Base-by-base conservation (phyloP, 2,888 invertebrate genomes). In the Notodonta ziczac region DNA sequence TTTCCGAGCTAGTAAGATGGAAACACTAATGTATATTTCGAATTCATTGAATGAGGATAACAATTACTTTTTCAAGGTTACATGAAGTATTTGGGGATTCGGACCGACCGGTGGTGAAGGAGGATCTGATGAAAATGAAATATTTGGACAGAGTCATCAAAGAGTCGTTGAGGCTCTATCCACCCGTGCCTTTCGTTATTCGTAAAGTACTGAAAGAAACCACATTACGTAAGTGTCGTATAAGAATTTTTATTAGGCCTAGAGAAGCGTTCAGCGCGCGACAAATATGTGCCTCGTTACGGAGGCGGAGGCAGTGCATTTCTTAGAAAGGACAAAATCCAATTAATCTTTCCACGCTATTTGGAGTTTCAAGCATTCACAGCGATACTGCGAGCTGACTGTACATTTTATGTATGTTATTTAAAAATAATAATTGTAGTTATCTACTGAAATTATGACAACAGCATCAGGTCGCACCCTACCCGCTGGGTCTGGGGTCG, bases 161-260 rank as follows among this genome's bases (percentile, higher is more conserved):
- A 60, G 93, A 93, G 64, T 84, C 90, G 0, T 63, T 93, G 2
- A 78, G 93, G 53, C 74, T 93, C 7, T 93, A 86, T 57, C 91
- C 93, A 5, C 91, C 93, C 0, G 93, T 88, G 9, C 93, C 93
- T 24, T 87, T 93, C 62, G 80, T 93, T 51, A 89, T 90, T 53
- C 84, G 93, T 60, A 92, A 91, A 77, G 85, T 92, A 32, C 69
- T 82, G 53, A 80, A 85, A 61, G 88, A 90, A 48, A 78, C 74
- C 13, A 78, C 63, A 57, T 67, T 90, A 61, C 87, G 90, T 91
- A 79, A 88, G 90, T 42, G 4, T 42, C 10, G 8, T 7, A 16
- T 50, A 10, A 50, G 50, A 9, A 5, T 6, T 35, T 6, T 6
- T 6, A 35, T 35, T 35, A 35, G 7, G n/a, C n/a, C n/a, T n/a